Base-by-base conservation (phyloP, 2,888 invertebrate genomes). In the Drosophila macrospina region DNA sequence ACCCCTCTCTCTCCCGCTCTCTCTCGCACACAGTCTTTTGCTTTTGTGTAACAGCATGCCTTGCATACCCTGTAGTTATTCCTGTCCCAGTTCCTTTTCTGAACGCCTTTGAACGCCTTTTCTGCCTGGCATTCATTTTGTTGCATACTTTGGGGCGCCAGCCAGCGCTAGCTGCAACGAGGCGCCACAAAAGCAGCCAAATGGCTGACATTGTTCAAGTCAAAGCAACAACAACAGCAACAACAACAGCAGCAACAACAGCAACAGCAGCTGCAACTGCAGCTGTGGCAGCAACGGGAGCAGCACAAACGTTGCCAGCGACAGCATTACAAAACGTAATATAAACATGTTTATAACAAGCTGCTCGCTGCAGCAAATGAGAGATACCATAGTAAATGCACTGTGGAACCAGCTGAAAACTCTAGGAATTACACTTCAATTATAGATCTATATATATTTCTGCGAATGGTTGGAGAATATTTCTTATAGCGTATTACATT, bases 191-290 rank as follows among this genome's bases (percentile, higher is more conserved):
- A 74, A 54, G 67, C 55, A 47, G 41, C 87, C 68, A 84, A 86
- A 86, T 86, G 75, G 85, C 85, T 81, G 85, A 82, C 82, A 82
- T 82, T 87, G 85, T 82, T 84, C 51, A 68, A 75, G 78, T 68
- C 86, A 84, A 84, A 86, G 68, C 66, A 10, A 37, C 34, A 13
- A 20, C 45, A 44, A 24, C 54, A 37, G 60, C 79, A 11, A 7
- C 45, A 39, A 10, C 47, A 11, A n/a, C 74, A 59, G 60, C 59
- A 10, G 44, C 34, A n/a, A 28, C 45, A 44, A 24, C 54, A 37
- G 60, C 79, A 11, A 7, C 45, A 39, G 10, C 47, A 11, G 4
- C 57, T 6, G 13, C 24, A 13, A 28, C 50, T n/a, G 15, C 30
- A 30, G 24, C 20, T 59, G 45, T 57, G 34, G 37, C 51, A 41